Conservation (phyloP, 2,797 vertebrate genomes). For the Gouania willdenowi region DNA sequence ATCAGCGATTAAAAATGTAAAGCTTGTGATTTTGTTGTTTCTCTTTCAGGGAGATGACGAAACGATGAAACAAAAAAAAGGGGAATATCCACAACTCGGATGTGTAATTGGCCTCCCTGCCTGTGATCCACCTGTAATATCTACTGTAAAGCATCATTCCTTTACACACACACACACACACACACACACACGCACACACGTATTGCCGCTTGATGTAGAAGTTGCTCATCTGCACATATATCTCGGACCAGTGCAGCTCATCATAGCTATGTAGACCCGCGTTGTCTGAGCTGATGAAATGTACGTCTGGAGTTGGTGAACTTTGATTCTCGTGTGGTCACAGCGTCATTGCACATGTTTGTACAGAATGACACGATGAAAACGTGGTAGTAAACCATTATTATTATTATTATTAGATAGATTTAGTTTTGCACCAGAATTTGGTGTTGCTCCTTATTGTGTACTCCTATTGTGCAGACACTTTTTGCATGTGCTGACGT, state of each 20-base stretch:
- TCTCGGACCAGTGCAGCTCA: conserved; percentile 26
- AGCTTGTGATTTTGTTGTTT: not conserved
- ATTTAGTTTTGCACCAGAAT: conserved; percentile 51
- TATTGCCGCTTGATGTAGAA: conserved; percentile 40
- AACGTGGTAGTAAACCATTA: conserved; percentile 47
- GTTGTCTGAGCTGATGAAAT: conserved; percentile 10
- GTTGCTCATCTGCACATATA: conserved; percentile 36
- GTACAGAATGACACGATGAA: conserved; percentile 49
- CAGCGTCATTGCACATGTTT: conserved; percentile 35
- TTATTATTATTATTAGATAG: conserved; percentile 39
- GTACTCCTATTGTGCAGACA: conserved; percentile 39
- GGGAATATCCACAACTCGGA: conserved; percentile 40
- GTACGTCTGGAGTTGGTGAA: conserved; percentile 20
- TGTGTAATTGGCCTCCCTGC: conserved; percentile 53
- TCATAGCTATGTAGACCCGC: conserved; percentile 1
- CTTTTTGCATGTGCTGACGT: conserved; percentile 19
- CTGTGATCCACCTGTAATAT: conserved; percentile 59
- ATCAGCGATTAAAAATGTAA: no score
- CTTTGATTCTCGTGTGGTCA: no score
- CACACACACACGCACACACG: conserved; percentile 23
- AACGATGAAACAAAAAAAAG: conserved; percentile 39
- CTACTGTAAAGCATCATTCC: conserved; percentile 73
- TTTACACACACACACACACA: conserved; percentile 48
- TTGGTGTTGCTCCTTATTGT: conserved; percentile 45
- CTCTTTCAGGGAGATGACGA: conserved; percentile 52